Base-by-base conservation (phyloP, 2,888 invertebrate species). In the Antitype chi region DNA sequence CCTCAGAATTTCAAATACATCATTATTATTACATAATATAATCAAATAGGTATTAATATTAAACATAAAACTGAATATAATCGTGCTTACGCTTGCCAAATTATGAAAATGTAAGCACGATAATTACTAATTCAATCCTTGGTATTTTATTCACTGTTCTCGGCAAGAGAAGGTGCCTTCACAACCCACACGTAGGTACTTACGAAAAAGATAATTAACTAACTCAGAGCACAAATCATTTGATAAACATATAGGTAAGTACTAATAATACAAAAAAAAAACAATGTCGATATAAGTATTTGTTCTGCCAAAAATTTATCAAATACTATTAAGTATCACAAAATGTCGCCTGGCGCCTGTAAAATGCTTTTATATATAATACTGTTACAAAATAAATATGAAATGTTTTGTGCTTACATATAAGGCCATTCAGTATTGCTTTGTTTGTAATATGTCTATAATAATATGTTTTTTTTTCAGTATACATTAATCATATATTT, bases 401-500 rank as follows among this genome's bases (percentile, higher is more conserved):
- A 85, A 88, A 90, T 92, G 90, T 92, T 91, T 90, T 89, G 82
- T 85, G 86, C 85, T 86, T 87, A 87, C 28, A 38, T 91, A 92
- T 94, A 95, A 95, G 95, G 95, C 95, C 94, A 88, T 94, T 77
- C 62, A 82, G 87, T 94, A 95, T 95, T 95, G 95, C 94, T 95
- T 93, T 87, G 82, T 89, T 80, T 88, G 87, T 89, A n/a, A n/a
- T n/a, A 70, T 88, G 81, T 87, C 85, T 89, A 83, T 76, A 80
- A 60, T 83, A 71, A 81, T 82, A 78, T 74, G 76, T 79, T 79
- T 11, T 38, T 47, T 79, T 89, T 85, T 86, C 78, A 82, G 74
- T 85, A 80, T 82, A 84, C 70, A 80, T 81, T 78, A 66, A 71
- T 74, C 47, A 79, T 85, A 79, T 86, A 81, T 85, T 83, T 88